Base-by-base conservation (phyloP, 2,888 invertebrate genomes). In the Thysanoteuthis rhombus region DNA sequence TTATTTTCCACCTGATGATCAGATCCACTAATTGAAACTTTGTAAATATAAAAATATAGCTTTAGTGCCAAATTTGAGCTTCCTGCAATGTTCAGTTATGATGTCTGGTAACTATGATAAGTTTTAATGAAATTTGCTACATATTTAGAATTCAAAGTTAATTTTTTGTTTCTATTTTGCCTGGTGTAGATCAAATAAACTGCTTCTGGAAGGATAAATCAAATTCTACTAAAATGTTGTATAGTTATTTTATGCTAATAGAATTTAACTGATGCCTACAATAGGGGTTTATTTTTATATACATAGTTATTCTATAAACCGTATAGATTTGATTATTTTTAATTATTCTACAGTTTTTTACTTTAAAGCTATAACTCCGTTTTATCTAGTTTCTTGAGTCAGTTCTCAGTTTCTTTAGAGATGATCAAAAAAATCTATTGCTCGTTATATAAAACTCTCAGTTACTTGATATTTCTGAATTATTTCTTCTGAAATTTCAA, bases 121-220 rank as follows among this genome's bases (percentile, higher is more conserved):
- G 75, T 75, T 75, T 75, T 75, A 75, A 75, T 75, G n/a, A 75
- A n/a, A 75, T 75, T 75, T 75, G 75, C n/a, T 75, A 75, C n/a
- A 75, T 75, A n/a, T 75, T 75, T 75, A n/a, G n/a, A 36, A 36
- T 75, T 75, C 36, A 75, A 16, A n/a, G n/a, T 75, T 36, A 75
- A n/a, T 19, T 16, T 75, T 36, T n/a, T 75, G n/a, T 75, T 36
- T n/a, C n/a, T 75, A 12, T 75, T 75, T 36, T 75, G 75, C 75
- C 19, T 75, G 75, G n/a, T 75, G 4, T 2, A 75, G n/a, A 75
- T 36, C 16, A 75, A 75, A 75, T 75, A 3, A n/a, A 52, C 19
- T 45, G 19, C 16, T 25, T 75, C 16, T 2, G n/a, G 5, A 75
- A 16, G n/a, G 12, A n/a, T 75, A n/a, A 4, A 75, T 75, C 16